Evolutionary conservation across 2,888 invertebrate genomes (phyloP).

Genomic region (Ecliptopera silaceata): DNA sequence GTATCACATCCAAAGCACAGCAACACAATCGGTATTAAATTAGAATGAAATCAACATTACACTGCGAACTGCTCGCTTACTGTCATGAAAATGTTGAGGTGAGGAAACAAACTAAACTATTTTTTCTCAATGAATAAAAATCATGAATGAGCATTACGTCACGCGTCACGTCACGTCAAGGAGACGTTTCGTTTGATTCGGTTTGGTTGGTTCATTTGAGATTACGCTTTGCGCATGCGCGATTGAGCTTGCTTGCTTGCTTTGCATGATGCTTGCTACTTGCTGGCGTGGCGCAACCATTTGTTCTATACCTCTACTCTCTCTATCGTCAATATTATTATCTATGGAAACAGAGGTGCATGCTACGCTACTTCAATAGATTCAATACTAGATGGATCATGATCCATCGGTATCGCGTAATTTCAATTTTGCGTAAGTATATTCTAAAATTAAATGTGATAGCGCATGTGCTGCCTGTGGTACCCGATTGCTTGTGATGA

Average conservation of each 20-base stretch:
- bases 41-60: slow-evolving; percentile 35
- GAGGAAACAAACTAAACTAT: slow-evolving; percentile 49
- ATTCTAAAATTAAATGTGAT: too few species aligned
- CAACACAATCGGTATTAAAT: slow-evolving; percentile 7
- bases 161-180: slow-evolving; percentile 52
- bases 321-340: too few species aligned
- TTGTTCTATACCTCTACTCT: too few species aligned
- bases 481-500: too few species aligned
- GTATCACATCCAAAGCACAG: slow-evolving; percentile 12
- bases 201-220: neutral
- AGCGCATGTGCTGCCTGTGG: too few species aligned
- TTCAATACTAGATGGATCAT: too few species aligned
- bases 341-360: too few species aligned
- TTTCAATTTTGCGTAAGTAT: too few species aligned
- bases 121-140: slow-evolving; percentile 78
- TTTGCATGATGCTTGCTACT: too few species aligned
- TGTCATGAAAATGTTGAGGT: slow-evolving; percentile 64
- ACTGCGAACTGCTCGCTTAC: slow-evolving; percentile 51
- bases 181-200: slow-evolving; percentile 47
- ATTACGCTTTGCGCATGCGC: slow-evolving; percentile 65
- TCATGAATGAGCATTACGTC: slow-evolving; percentile 82
- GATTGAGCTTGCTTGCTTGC: neutral
- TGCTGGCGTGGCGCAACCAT: too few species aligned
- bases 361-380: too few species aligned
- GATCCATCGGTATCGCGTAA: too few species aligned